Percentiles rank a stretch among this genome's conserved stretches.
Conservation (phyloP, 2,888 invertebrate genomes). For the Chirona hameri region DNA sequence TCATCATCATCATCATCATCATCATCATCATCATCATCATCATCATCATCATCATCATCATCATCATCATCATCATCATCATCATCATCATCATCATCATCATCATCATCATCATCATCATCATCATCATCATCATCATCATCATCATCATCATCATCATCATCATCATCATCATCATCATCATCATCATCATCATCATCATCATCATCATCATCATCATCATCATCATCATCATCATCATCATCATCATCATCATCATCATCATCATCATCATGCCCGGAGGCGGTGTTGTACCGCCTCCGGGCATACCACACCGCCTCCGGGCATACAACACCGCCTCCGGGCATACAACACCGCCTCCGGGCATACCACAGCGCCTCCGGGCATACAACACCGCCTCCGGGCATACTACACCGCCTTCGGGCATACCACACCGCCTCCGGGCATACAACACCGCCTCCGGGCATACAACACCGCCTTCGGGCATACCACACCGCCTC, state of each 20-base stretch:
- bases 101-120: conserved; percentile 22
- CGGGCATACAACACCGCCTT: too few species aligned
- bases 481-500: too few species aligned
- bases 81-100: conserved; percentile 22
- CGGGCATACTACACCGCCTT: too few species aligned
- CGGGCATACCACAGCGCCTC: too few species aligned
- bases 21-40: conserved; percentile 22
- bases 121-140: conserved; percentile 22
- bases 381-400: too few species aligned
- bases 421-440: too few species aligned
- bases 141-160: conserved; percentile 22
- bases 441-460: too few species aligned
- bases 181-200: conserved; percentile 22
- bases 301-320: too few species aligned
- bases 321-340: too few species aligned
- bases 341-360: too few species aligned
- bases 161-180: conserved; percentile 22
- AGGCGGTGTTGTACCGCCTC: too few species aligned
- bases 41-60: conserved; percentile 22
- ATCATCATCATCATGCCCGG: background rate
- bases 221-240: conserved; percentile 22
- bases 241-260: conserved; percentile 22
- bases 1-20: conserved; percentile 22
- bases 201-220: conserved; percentile 22
- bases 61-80: conserved; percentile 22